phyloP scores from a whole-genome alignment of 2,113 vertebrate genomes.

The Mus spicilegus region DNA sequence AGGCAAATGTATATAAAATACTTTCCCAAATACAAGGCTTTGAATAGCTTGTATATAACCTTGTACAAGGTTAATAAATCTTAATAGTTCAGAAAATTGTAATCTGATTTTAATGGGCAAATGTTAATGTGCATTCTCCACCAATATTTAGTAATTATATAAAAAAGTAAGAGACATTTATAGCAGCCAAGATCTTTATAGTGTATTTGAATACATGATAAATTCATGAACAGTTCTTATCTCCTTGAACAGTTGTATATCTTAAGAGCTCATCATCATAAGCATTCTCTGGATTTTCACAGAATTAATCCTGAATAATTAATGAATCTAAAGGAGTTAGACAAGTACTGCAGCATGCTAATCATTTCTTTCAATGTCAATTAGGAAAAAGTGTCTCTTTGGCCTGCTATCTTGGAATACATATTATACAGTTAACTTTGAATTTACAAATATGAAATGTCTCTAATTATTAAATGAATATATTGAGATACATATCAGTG shows the following conservation, averaged over 20 bases:
- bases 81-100: slow-evolving; percentile 67
- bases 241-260: slow-evolving; percentile 74
- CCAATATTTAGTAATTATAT: slow-evolving; percentile 71
- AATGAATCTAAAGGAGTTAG: slow-evolving; percentile 76
- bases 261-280: slow-evolving; percentile 78
- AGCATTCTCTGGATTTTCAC: slow-evolving; percentile 75
- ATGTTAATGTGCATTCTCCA: slow-evolving; percentile 67
- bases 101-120: slow-evolving; percentile 65
- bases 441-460: slow-evolving; percentile 65
- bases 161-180: slow-evolving; percentile 70
- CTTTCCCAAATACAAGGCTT: slow-evolving; percentile 31
- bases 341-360: slow-evolving; percentile 70
- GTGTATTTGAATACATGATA: slow-evolving; percentile 76
- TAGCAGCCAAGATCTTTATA: slow-evolving; percentile 64
- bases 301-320: slow-evolving; percentile 83
- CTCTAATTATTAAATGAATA: slow-evolving; percentile 51
- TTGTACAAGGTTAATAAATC: slow-evolving; percentile 73
- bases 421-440: slow-evolving; percentile 67
- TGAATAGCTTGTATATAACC: slow-evolving; percentile 61
- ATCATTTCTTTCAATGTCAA: slow-evolving; percentile 79
- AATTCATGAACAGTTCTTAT: slow-evolving; percentile 80
- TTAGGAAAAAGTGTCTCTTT: slow-evolving; percentile 72
- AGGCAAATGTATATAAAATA: slow-evolving; percentile 31
- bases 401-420: slow-evolving; percentile 55
- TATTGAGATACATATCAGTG: slow-evolving; percentile 37